Percentiles rank a stretch among this genome's conserved stretches.
Conservation (phyloP, 2,797 vertebrate genomes). For the Pipistrellus pipistrellus region DNA sequence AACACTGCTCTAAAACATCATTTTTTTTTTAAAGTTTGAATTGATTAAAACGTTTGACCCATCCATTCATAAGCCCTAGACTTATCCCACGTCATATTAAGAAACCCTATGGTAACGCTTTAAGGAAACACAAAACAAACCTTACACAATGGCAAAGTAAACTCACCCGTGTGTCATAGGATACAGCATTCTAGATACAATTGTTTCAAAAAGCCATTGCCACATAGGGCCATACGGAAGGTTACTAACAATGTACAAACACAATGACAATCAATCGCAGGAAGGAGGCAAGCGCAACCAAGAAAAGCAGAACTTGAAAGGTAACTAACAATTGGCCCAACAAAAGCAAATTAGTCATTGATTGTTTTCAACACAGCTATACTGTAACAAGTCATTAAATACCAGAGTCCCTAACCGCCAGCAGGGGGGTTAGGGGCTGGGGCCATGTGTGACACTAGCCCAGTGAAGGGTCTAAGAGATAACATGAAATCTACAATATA, state of each 20-base stretch:
- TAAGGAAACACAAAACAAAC: constrained; percentile 21
- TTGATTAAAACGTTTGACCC: not conserved
- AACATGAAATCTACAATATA: not conserved
- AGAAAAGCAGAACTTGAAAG: not conserved
- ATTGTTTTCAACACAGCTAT: not conserved
- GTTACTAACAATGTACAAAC: not conserved
- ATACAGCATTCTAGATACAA: not conserved
- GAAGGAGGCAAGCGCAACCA: not conserved
- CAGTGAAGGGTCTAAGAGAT: not conserved
- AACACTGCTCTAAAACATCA: no score
- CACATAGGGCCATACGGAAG: not conserved
- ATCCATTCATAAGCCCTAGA: not conserved
- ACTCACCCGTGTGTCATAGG: not conserved
- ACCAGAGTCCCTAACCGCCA: not conserved
- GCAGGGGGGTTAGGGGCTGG: not conserved
- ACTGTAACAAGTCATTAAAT: not conserved
- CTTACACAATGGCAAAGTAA: not conserved
- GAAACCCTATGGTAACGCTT: not conserved
- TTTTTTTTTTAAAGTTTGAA: not conserved
- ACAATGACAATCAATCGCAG: not conserved
- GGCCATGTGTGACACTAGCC: not conserved
- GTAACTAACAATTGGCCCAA: not conserved
- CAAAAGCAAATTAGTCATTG: constrained; percentile 17
- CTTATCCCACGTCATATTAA: not conserved
- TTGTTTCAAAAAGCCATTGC: not conserved